These are phyloP conservation scores for Bacillus rossius DNA, from an alignment of 1,140 invertebrate species.

Conservation along the genomic window DNA sequence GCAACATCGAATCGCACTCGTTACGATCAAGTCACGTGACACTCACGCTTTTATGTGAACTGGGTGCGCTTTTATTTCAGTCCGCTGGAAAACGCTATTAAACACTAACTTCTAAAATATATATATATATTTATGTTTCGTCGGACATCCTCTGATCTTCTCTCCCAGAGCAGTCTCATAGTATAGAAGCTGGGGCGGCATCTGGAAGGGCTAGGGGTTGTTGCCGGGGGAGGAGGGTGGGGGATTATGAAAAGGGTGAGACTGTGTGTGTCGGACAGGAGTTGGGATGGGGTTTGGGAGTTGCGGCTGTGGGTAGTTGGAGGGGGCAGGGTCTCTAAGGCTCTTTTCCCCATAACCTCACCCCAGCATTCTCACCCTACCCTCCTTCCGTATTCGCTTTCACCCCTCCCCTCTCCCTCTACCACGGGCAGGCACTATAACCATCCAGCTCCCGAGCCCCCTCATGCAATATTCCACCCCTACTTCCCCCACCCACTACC, in stretches of 20 bases:
- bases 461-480: constrained; percentile 15
- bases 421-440: constrained; percentile 22
- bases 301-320: constrained; percentile 42
- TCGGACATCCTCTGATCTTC: too few relatives aligned
- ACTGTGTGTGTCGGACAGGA: constrained; percentile 12
- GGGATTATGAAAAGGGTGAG: constrained; percentile 20
- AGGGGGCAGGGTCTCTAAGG: constrained; percentile 35
- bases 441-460: constrained; percentile 24
- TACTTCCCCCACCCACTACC: constrained; percentile 15
- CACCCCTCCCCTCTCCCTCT: constrained; percentile 19
- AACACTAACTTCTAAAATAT: too few relatives aligned
- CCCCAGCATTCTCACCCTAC: too few relatives aligned
- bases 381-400: background rate
- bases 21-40: too few relatives aligned
- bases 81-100: too few relatives aligned
- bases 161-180: too few relatives aligned
- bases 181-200: too few relatives aligned
- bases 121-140: too few relatives aligned
- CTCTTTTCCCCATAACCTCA: constrained; percentile 5
- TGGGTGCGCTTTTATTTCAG: too few relatives aligned
- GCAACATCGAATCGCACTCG: too few relatives aligned
- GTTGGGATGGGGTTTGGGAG: constrained; percentile 29
- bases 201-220: constrained; percentile 17
- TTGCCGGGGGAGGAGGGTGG: constrained; percentile 21
- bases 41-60: too few relatives aligned